A percentile compares a stretch with the other conserved stretches of the same genome.
phyloP scores from a whole-genome alignment of 2,113 vertebrate species.

The Semnornis frantzii region DNA sequence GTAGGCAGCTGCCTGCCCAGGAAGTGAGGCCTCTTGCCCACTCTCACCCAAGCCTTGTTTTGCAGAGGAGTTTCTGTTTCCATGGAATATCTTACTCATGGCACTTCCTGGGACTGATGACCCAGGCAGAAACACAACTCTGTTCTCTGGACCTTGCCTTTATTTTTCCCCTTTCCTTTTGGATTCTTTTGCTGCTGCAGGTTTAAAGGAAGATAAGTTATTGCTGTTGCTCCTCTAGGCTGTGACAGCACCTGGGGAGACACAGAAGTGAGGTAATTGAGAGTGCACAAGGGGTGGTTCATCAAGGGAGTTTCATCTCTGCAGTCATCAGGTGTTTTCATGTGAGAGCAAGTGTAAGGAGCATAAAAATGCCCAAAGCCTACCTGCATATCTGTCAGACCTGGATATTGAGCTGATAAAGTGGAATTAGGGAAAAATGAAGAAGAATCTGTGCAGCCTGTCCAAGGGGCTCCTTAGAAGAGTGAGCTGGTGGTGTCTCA shows the following conservation, averaged over 20 bases:
- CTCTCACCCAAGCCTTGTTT: neutral
- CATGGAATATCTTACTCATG: neutral
- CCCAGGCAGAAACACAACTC: neutral
- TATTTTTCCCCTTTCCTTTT: neutral
- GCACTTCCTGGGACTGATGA: accelerated
- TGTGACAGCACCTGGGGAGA: neutral
- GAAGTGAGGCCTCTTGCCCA: neutral
- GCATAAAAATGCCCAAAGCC: neutral
- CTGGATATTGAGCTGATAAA: neutral
- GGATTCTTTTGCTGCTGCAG: neutral
- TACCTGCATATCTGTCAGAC: neutral
- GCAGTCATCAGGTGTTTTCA: accelerated
- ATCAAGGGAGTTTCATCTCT: neutral
- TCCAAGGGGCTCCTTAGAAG: neutral
- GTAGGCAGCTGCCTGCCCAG: neutral
- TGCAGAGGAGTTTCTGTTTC: neutral
- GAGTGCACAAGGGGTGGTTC: neutral
- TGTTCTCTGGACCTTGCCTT: neutral
- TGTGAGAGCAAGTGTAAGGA: neutral
- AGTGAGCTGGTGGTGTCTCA: neutral
- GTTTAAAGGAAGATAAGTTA: neutral
- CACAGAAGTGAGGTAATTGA: neutral
- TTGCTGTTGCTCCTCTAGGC: neutral
- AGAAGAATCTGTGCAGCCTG: neutral
- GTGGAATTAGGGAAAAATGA: neutral